Percentiles rank a stretch among this genome's conserved stretches.
phyloP scores from a whole-genome alignment of 1,140 invertebrate species.

The Aphaenogaster rudis region DNA sequence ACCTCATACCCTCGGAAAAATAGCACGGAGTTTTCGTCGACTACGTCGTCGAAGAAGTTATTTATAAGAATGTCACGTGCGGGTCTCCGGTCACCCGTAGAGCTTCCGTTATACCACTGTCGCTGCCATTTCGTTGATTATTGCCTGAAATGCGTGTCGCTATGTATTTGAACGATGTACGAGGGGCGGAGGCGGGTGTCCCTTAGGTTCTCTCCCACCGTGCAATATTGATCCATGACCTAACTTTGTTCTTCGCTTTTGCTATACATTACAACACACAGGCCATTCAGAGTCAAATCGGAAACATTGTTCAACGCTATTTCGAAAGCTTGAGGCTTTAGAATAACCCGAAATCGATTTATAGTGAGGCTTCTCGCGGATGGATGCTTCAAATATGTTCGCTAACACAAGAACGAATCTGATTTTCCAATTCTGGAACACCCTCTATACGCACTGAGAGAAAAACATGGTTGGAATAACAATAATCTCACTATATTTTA shows the following conservation, averaged over 20 bases:
- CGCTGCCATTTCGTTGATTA: neutral
- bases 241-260: constrained; percentile 47
- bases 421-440: neutral
- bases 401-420: neutral
- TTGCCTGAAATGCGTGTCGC: neutral
- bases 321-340: neutral
- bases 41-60: neutral
- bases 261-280: neutral
- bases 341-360: neutral
- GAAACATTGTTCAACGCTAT: neutral
- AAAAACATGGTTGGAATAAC: too few relatives aligned
- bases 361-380: neutral
- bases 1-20: neutral
- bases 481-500: too few relatives aligned
- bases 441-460: neutral
- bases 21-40: neutral
- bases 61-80: neutral
- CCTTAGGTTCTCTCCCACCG: constrained; percentile 8
- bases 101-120: neutral
- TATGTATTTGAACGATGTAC: neutral
- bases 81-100: neutral
- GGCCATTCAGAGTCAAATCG: constrained; percentile 37
- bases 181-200: neutral
- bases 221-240: constrained; percentile 50
- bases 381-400: neutral